Base-by-base conservation (phyloP, 2,113 vertebrate genomes). In the Peromyscus maniculatus region DNA sequence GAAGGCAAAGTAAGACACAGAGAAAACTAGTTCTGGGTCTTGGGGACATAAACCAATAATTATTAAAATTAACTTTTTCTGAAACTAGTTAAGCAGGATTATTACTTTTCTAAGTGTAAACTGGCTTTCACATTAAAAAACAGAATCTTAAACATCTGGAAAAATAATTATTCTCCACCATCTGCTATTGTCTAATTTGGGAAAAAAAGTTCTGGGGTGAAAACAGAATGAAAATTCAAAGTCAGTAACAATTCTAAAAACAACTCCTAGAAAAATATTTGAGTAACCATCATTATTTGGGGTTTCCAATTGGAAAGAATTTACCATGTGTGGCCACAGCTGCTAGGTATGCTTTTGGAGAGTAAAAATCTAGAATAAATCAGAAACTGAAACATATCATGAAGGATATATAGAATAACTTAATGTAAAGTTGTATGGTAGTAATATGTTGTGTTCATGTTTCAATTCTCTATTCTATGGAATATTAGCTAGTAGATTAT, bases 81-180 rank as follows among this genome's bases (percentile, higher is more conserved):
- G 67, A 89, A 89, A 31, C 64, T 87, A 92, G 79, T 96, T 91
- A 55, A 55, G 31, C 13, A 52, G 39, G 46, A 89, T 95, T 93
- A 88, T 90, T 93, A 97, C 43, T 95, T 98, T 87, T 39, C 90
- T 52, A 79, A 55, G n/a, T 96, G 72, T 94, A 96, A 96, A 79
- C 26, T 77, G 96, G 21, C 24, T 97, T 96, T 86, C 67, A 86
- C n/a, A 84, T 92, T 3, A 75, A 87, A 90, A 92, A 94, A 86
- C 64, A 87, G 19, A 84, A 87, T 90, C 55, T 91, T 92, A 92
- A 89, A 94, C 91, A 97, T 97, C 82, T 94, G 80, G 78, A 96
- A 97, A 97, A 95, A 71, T 43, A 88, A 97, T 83, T 92, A 39
- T 79, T 87, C 52, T 83, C 4, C 91, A 78, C 59, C 55, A 92